Evolutionary conservation across 2,797 vertebrate genomes (phyloP).

Genomic region (Aratinga solstitialis): DNA sequence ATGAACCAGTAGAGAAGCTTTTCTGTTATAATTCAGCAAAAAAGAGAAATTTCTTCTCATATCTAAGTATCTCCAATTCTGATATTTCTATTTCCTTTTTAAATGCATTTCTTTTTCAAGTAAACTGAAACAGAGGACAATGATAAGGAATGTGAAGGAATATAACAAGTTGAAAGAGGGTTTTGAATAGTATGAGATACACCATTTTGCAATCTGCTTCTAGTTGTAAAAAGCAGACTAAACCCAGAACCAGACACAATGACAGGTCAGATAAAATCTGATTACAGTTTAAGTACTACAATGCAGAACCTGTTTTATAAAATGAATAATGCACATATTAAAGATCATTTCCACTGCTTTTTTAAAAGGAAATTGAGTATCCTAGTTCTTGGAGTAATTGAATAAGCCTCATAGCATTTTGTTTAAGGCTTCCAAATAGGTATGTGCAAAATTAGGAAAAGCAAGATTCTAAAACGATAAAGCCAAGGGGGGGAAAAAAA

Average conservation of each 20-base stretch:
- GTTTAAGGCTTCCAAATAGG: background rate
- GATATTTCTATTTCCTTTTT: background rate
- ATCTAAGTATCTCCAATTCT: background rate
- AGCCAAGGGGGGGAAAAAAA: background rate
- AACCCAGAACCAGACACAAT: background rate
- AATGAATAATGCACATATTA: background rate
- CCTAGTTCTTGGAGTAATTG: background rate
- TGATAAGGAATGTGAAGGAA: background rate
- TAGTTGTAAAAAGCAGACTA: background rate
- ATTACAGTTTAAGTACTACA: background rate
- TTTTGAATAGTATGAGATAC: background rate
- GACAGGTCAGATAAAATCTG: background rate
- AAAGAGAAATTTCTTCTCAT: background rate
- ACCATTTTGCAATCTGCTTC: background rate
- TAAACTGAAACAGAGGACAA: background rate
- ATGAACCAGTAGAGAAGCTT: background rate
- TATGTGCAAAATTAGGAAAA: background rate
- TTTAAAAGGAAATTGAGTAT: background rate
- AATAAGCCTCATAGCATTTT: background rate
- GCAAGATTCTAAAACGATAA: background rate
- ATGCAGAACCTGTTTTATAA: background rate
- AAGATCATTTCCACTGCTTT: background rate
- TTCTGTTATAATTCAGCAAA: background rate
- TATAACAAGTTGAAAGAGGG: background rate
- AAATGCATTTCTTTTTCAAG: background rate